Evolutionary conservation across 2,797 vertebrate species (phyloP).

Genomic region (Gymnoscopelus microlampas): DNA sequence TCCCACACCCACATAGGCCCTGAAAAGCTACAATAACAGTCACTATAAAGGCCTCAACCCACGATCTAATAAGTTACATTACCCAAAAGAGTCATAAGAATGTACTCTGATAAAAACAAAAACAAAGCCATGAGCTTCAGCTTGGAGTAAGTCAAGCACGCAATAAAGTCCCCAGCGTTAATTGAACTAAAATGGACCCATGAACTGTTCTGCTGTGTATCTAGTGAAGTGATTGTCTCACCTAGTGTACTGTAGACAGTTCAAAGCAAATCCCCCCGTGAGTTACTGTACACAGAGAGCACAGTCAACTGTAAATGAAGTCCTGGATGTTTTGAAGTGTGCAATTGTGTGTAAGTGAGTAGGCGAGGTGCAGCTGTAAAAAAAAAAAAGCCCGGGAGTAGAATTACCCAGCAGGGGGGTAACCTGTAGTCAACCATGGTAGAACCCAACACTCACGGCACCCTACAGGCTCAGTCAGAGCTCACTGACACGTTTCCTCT

Average conservation of each 20-base stretch:
- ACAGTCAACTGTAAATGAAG: constrained; percentile 28
- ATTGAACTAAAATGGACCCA: too few species aligned
- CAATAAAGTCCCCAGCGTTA: too few species aligned
- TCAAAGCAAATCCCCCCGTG: constrained; percentile 44
- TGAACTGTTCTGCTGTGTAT: too few species aligned
- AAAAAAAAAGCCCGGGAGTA: constrained; percentile 57
- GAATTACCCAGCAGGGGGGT: constrained; percentile 36
- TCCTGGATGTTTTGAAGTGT: constrained; percentile 36
- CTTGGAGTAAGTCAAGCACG: not conserved
- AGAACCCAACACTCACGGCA: constrained; percentile 13
- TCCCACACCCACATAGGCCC: constrained; percentile 17
- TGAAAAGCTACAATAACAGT: constrained; percentile 29
- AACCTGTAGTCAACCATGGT: constrained; percentile 32
- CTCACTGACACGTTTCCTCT: constrained; percentile 18
- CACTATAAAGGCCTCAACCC: constrained; percentile 10
- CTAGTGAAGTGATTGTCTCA: too few species aligned
- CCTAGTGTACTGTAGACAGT: not conserved
- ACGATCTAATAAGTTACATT: not conserved
- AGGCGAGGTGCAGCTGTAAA: constrained; percentile 48
- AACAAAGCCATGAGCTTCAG: not conserved
- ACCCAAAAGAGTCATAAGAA: not conserved
- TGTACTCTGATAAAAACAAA: not conserved
- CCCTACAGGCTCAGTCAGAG: not conserved
- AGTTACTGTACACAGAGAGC: constrained; percentile 32
- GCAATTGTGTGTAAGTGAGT: constrained; percentile 47